Evolutionary conservation across 35 echinoderm and acorn worm genomes (phyloP).

Genomic region (Heliocidaris erythrogramma): DNA sequence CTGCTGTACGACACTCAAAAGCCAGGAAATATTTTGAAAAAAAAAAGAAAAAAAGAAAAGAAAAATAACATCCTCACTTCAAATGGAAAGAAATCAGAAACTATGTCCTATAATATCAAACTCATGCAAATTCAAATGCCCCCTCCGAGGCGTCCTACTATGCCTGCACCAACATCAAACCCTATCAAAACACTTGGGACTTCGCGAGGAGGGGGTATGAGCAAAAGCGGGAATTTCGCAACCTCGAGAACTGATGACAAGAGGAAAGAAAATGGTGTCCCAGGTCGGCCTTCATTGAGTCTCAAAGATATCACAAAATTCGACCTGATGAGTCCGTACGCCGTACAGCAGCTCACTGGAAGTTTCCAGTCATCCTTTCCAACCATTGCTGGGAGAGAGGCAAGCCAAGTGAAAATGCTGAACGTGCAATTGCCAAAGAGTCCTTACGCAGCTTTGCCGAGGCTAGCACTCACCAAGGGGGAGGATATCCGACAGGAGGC

Average conservation of each 20-base stretch:
- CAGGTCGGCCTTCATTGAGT: neutral
- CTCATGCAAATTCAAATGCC: constrained; percentile 8
- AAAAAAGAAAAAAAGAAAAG: neutral
- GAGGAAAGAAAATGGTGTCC: neutral
- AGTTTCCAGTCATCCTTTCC: neutral
- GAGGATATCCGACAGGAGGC: neutral
- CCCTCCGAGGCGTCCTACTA: neutral
- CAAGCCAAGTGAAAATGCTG: neutral
- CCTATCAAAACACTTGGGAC: constrained; percentile 12
- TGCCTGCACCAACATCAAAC: neutral
- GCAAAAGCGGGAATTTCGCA: neutral
- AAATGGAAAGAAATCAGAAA: neutral
- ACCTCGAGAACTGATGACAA: neutral
- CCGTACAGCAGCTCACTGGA: constrained; percentile 29
- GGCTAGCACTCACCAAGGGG: constrained; percentile 9
- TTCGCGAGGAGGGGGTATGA: neutral
- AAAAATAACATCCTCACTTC: neutral
- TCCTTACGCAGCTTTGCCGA: constrained; percentile 14
- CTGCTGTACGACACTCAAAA: neutral
- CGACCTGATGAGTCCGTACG: constrained; percentile 23
- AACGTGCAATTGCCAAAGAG: constrained; percentile 11
- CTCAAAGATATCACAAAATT: constrained; percentile 41
- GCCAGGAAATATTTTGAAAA: neutral
- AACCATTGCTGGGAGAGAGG: neutral
- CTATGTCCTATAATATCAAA: neutral